These are phyloP conservation scores for Gobio gobio DNA, from an alignment of 2,113 vertebrate genomes.

Conservation along the genomic window DNA sequence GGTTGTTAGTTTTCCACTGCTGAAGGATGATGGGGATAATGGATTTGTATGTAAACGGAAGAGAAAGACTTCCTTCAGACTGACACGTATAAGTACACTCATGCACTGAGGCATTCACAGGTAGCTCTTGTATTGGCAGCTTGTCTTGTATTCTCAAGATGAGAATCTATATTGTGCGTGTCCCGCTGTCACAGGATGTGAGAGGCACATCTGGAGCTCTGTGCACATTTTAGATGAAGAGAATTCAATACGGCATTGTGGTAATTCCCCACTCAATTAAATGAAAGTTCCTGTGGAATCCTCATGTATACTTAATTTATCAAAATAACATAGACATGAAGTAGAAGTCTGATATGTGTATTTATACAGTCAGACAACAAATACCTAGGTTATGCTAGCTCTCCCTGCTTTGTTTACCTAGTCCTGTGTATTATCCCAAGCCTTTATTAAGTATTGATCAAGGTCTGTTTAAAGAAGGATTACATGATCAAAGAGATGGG, in stretches of 20 bases:
- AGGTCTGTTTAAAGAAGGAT: slow-evolving; percentile 52
- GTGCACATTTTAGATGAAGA: background rate
- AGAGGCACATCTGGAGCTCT: background rate
- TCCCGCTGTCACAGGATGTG: slow-evolving; percentile 14
- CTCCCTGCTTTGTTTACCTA: slow-evolving; percentile 9
- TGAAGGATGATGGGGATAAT: slow-evolving; percentile 33
- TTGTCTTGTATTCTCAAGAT: slow-evolving; percentile 60
- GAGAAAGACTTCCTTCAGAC: background rate
- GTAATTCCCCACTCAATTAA: slow-evolving; percentile 29
- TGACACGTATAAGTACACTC: slow-evolving; percentile 12
- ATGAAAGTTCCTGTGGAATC: background rate
- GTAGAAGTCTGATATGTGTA: background rate
- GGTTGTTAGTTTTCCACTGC: background rate
- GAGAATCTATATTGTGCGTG: slow-evolving; percentile 57
- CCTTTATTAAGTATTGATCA: slow-evolving; percentile 53
- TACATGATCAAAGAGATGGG: slow-evolving; percentile 43
- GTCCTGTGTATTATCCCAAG: slow-evolving; percentile 25
- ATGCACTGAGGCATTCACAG: slow-evolving; percentile 24
- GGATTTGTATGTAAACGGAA: background rate
- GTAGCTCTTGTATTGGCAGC: slow-evolving; percentile 59
- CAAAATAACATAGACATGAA: slow-evolving; percentile 9
- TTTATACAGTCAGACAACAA: background rate
- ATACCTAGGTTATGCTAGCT: background rate
- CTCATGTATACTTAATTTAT: slow-evolving; percentile 28
- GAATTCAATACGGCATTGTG: slow-evolving; percentile 6